phyloP scores from a whole-genome alignment of 2,888 invertebrate species.

The Eucriotettix oculatus region DNA sequence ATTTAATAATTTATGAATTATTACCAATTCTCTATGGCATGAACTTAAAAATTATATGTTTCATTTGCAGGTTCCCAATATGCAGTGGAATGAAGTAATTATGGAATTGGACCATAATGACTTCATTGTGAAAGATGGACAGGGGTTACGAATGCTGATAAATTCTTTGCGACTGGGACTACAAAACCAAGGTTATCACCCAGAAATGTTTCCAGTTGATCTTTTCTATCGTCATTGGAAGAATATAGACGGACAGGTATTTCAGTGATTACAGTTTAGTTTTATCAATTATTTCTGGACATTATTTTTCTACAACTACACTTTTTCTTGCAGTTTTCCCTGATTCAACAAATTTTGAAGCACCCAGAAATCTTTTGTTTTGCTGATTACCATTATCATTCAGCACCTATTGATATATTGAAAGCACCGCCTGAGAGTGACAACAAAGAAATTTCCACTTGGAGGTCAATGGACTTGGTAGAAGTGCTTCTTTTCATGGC shows the following conservation, averaged over 20 bases:
- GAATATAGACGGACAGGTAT: constrained; percentile 68
- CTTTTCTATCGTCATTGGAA: constrained; percentile 84
- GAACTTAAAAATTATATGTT: background rate
- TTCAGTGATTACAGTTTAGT: background rate
- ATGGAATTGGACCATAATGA: constrained; percentile 80
- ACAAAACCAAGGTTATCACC: constrained; percentile 50
- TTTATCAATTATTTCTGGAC: no score
- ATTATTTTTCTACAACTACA: no score
- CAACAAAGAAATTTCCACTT: constrained; percentile 81
- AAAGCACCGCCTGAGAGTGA: constrained; percentile 92
- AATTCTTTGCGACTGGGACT: constrained; percentile 68
- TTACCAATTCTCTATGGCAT: background rate
- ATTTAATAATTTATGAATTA: background rate
- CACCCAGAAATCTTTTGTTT: constrained; percentile 89
- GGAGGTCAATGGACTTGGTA: constrained; percentile 84
- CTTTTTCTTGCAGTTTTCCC: constrained; percentile 43
- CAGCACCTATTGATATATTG: constrained; percentile 71
- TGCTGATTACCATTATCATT: constrained; percentile 76
- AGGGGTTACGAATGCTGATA: constrained; percentile 66
- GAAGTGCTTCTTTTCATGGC: constrained; percentile 75
- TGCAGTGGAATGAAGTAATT: constrained; percentile 89
- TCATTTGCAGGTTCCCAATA: constrained; percentile 38
- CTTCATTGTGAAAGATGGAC: constrained; percentile 74
- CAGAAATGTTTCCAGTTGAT: constrained; percentile 70
- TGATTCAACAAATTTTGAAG: constrained; percentile 73